Evolutionary conservation across 2,888 invertebrate species (phyloP).

Genomic region (Coelinius sp.): DNA sequence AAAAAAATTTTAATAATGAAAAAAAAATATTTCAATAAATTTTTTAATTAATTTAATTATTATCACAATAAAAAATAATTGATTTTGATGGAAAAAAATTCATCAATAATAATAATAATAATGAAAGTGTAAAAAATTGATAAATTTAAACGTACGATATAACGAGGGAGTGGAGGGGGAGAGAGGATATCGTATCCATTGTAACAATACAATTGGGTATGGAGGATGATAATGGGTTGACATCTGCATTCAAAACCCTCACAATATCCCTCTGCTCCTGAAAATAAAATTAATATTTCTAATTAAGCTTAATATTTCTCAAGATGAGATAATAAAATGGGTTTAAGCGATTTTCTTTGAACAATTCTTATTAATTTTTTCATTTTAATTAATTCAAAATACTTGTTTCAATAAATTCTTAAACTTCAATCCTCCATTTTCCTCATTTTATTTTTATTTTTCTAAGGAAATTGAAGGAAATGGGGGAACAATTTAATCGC

Average conservation of each 20-base stretch:
- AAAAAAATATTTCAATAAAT: not conserved
- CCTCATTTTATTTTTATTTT: not conserved
- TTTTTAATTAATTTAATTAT: not conserved
- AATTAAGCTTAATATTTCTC: slow-evolving; percentile 53
- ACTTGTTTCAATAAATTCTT: not conserved
- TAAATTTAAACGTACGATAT: no score
- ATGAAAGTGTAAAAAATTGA: slow-evolving; percentile 63
- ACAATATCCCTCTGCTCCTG: slow-evolving; percentile 50
- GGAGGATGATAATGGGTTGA: slow-evolving; percentile 69
- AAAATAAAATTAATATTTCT: slow-evolving; percentile 70
- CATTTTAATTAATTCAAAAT: not conserved
- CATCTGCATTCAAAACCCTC: slow-evolving; percentile 68
- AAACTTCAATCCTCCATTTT: not conserved
- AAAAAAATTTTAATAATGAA: not conserved
- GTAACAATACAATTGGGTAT: slow-evolving; percentile 37
- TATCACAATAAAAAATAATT: not conserved
- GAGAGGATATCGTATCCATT: slow-evolving; percentile 53
- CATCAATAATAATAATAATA: slow-evolving; percentile 66
- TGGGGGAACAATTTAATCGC: not conserved
- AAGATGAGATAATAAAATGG: slow-evolving; percentile 1
- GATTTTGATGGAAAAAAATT: not conserved
- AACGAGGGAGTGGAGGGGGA: slow-evolving; percentile 38
- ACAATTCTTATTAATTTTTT: not conserved
- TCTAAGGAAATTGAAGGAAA: not conserved
- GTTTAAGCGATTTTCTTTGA: not conserved